These are phyloP conservation scores for Diplolepis rosae DNA, from an alignment of 2,888 invertebrate genomes.

Conservation along the genomic window DNA sequence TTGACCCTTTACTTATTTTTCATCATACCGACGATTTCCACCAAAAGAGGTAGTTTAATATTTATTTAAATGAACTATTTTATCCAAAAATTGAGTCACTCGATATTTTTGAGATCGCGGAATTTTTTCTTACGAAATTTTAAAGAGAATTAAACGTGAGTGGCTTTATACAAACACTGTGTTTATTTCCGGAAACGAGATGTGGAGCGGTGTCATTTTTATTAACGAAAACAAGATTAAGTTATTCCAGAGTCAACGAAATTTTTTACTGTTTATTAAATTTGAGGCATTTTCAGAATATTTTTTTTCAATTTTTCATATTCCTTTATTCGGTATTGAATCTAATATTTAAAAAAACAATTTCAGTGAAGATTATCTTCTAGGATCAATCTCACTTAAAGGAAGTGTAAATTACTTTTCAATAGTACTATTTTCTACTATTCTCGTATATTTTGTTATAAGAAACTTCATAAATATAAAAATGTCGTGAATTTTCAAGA, in stretches of 20 bases:
- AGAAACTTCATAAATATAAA: too few species aligned
- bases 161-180: background rate
- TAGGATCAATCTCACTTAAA: too few species aligned
- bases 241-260: background rate
- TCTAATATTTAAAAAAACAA: too few species aligned
- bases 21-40: background rate
- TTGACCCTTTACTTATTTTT: background rate
- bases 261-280: background rate
- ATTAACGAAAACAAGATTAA: background rate
- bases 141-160: background rate
- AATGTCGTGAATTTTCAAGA: too few species aligned
- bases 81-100: background rate
- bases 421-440: too few species aligned
- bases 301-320: too few species aligned
- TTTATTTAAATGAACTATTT: background rate
- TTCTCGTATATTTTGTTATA: too few species aligned
- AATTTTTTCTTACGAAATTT: background rate
- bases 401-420: too few species aligned
- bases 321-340: too few species aligned
- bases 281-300: background rate
- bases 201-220: background rate
- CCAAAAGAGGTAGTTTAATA: background rate
- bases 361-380: too few species aligned
- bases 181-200: constrained; percentile 9
- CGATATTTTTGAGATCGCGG: background rate